These are phyloP conservation scores for Porites cylindrica DNA, from an alignment of 92 coral and sea anemone species.

Conservation along the genomic window DNA sequence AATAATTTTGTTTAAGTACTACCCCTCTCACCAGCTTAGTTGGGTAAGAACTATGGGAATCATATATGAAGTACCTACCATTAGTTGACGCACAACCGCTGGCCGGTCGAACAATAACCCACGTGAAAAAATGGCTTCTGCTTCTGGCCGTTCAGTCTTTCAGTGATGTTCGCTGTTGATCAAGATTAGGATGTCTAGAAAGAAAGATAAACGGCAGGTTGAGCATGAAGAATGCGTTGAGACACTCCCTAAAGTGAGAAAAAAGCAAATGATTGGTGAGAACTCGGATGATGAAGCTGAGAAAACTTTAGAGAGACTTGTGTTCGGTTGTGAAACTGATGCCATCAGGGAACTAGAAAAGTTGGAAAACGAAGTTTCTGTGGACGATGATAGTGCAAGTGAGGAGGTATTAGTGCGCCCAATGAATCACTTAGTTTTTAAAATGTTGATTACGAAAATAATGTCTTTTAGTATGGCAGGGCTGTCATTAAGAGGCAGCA, in stretches of 20 bases:
- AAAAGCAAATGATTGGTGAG: slow-evolving; percentile 45
- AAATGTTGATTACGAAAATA: background rate
- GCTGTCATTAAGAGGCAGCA: no score
- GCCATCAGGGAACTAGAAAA: slow-evolving; percentile 56
- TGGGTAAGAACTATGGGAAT: background rate
- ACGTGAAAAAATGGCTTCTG: background rate
- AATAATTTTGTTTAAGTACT: background rate
- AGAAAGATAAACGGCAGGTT: slow-evolving; percentile 70
- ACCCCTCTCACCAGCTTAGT: background rate
- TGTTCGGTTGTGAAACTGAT: slow-evolving; percentile 80
- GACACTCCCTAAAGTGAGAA: slow-evolving; percentile 20
- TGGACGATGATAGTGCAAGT: slow-evolving; percentile 5
- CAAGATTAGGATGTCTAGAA: slow-evolving; percentile 70
- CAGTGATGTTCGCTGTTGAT: background rate
- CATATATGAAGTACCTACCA: background rate
- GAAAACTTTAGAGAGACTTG: slow-evolving; percentile 78
- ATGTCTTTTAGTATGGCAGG: no score
- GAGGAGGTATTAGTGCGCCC: slow-evolving; percentile 20
- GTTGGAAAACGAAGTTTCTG: slow-evolving; percentile 40
- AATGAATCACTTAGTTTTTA: background rate
- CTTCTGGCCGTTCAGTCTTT: background rate
- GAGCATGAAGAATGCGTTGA: slow-evolving; percentile 48
- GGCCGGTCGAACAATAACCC: background rate
- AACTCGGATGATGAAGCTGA: slow-evolving; percentile 68
- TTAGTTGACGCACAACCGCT: background rate